A percentile compares a stretch with the other conserved stretches of the same genome.
These are phyloP conservation scores for Lordiphosa collinella DNA, from an alignment of 1,140 invertebrate species.

Conservation along the genomic window DNA sequence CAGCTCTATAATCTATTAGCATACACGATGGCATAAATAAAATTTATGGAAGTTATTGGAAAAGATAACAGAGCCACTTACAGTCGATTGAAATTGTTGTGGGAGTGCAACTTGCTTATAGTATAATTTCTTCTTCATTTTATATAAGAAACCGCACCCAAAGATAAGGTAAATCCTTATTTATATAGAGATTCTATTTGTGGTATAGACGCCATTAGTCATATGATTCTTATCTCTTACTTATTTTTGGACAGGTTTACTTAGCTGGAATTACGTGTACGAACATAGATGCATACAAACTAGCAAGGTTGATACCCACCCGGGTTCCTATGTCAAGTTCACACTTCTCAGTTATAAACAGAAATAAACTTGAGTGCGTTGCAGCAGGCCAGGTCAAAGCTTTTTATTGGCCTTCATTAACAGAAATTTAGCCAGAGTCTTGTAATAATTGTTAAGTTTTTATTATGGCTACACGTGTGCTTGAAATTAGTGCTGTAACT, in stretches of 20 bases:
- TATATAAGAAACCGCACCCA: not conserved
- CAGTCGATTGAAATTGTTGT: too few relatives aligned
- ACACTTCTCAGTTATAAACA: conserved; percentile 7
- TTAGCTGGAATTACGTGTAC: not conserved
- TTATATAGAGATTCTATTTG: not conserved
- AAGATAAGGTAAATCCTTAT: not conserved
- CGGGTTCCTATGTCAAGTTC: conserved; percentile 37
- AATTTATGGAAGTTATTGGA: too few relatives aligned
- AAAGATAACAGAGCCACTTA: too few relatives aligned
- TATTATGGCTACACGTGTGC: too few relatives aligned
- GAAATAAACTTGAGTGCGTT: conserved; percentile 8
- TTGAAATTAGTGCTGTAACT: too few relatives aligned
- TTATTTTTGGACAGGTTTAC: not conserved
- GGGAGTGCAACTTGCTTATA: too few relatives aligned
- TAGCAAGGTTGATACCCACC: not conserved
- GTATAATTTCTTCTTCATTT: not conserved
- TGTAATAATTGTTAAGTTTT: too few relatives aligned
- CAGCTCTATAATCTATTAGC: too few relatives aligned
- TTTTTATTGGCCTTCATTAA: not conserved
- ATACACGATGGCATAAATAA: too few relatives aligned
- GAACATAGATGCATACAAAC: too few relatives aligned
- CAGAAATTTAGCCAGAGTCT: too few relatives aligned
- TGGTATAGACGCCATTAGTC: not conserved
- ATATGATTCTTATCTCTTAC: too few relatives aligned
- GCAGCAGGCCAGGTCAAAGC: conserved; percentile 13